Evolutionary conservation across 2,888 invertebrate genomes (phyloP), one percentile per base, ranked within the genome.

Genomic region (Drosophila paracracens): DNA sequence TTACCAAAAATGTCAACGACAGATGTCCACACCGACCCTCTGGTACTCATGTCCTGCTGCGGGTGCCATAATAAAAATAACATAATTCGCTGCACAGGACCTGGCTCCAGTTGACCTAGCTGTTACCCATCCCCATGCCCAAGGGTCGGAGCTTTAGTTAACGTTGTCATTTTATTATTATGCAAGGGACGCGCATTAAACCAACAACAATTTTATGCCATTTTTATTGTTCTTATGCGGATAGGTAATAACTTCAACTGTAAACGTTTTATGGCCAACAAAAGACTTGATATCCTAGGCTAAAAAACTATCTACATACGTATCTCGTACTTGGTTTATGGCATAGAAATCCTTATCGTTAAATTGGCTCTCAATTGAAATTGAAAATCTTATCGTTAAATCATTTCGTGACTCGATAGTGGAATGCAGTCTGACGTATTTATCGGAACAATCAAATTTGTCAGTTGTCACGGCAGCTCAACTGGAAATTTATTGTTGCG

Each of bases 101-200:
- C 46, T 8, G 52, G 43, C 7, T 46, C 52, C 61, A 31, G 25
- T 61, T 67, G 66, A 71, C 53, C 71, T 54, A 54, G 43, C 53
- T 29, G 57, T 21, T 29, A 5, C 16, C 40, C 57, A 48, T 36
- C 53, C 8, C 40, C 40, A 48, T 36, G 56, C 59, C 64, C 18
- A 53, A 46, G 62, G 61, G 61, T 36, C 40, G 27, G 16, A 51
- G 50, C 46, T 57, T 33, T 58, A 67, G 73, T 83, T 71, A 77
- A 73, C 77, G 75, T 69, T 80, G 73, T 62, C 66, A 71, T 83
- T 83, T 88, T 88, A 85, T 85, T 88, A 85, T 85, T 88, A 77
- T 81, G 75, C 74, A 75, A 65, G 65, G 59, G 33, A 27, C 65
- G 31, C 50, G 70, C 65, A 70, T 69, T 79, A 79, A 82, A 79